Evolutionary conservation across 2,888 invertebrate genomes (phyloP).

Genomic region (Megaustenia siamemsis): DNA sequence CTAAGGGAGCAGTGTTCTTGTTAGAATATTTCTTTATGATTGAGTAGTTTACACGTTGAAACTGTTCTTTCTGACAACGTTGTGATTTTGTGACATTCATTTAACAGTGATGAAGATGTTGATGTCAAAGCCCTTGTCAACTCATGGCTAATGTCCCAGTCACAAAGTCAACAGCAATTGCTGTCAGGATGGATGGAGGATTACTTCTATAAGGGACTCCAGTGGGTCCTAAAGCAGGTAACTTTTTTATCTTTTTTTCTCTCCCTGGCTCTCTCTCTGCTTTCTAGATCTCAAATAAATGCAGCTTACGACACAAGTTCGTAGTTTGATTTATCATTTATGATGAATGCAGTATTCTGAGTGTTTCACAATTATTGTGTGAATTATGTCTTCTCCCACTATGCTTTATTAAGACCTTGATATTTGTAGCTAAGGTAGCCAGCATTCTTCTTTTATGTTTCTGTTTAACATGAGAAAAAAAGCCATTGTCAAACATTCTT

Average conservation of each 20-base stretch:
- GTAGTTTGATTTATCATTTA: too few species aligned
- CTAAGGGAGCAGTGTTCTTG: not conserved
- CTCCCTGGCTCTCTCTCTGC: not conserved
- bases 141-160: constrained; percentile 83
- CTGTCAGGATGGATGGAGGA: constrained; percentile 85
- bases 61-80: not conserved
- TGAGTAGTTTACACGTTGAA: not conserved
- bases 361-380: too few species aligned
- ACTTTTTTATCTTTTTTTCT: not conserved
- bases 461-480: too few species aligned
- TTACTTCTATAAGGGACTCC: constrained; percentile 84
- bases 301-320: too few species aligned
- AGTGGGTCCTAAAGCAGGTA: constrained; percentile 84
- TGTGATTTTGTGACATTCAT: not conserved
- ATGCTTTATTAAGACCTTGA: too few species aligned
- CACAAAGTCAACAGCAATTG: constrained; percentile 82
- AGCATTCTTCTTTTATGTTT: too few species aligned
- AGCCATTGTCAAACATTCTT: too few species aligned
- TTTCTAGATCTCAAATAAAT: too few species aligned
- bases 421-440: too few species aligned
- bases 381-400: too few species aligned
- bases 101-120: constrained; percentile 86
- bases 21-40: not conserved
- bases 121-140: constrained; percentile 84
- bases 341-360: too few species aligned